Conservation (phyloP, 1,140 invertebrate genomes). For the Monomorium pharaonis region DNA sequence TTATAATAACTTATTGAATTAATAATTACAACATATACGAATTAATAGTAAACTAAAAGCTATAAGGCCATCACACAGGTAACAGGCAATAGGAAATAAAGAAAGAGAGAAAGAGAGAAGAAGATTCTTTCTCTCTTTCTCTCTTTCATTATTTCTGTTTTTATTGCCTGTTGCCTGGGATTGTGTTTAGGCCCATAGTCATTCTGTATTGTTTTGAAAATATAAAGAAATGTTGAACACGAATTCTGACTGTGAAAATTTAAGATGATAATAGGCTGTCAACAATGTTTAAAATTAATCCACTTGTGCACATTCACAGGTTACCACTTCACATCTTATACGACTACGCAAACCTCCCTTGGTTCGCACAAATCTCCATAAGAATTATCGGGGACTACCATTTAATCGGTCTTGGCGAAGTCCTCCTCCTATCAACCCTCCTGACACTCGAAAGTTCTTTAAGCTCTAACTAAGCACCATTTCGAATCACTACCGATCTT, state of each 20-base stretch:
- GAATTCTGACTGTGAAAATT: neutral
- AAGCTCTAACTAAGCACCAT: neutral
- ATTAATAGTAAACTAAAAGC: neutral
- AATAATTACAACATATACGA: neutral
- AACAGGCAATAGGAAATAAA: too few species aligned
- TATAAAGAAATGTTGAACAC: neutral
- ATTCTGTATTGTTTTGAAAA: neutral
- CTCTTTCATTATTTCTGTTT: too few species aligned
- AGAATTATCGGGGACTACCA: neutral
- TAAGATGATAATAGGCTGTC: neutral
- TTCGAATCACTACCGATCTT: neutral
- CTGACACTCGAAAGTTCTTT: neutral
- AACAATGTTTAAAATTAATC: neutral
- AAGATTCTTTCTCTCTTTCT: too few species aligned
- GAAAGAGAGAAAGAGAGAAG: too few species aligned
- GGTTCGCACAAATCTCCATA: neutral
- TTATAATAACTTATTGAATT: neutral
- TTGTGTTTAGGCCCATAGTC: too few species aligned
- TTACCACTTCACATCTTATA: conserved; percentile 26
- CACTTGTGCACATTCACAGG: neutral
- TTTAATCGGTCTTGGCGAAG: neutral
- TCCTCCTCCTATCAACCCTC: neutral
- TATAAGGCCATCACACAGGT: too few species aligned
- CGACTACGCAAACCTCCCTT: neutral
- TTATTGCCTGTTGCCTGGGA: too few species aligned